Conservation (phyloP, 2,113 vertebrate species). For the Hassar affinis region DNA sequence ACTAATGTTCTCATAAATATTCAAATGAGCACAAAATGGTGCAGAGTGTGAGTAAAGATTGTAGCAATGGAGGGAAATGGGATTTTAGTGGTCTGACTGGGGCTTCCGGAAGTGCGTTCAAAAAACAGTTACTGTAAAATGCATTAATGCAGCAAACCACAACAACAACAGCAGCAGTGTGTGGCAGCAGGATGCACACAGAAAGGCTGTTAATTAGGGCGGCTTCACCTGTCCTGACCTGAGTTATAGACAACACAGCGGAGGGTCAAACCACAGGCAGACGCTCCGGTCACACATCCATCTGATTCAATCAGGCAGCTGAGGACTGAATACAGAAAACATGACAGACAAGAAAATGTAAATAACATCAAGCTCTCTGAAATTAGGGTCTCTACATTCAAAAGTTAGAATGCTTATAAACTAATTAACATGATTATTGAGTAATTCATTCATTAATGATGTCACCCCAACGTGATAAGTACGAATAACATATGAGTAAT, state of each 20-base stretch:
- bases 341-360: background rate
- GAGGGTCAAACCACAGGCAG: background rate
- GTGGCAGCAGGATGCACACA: background rate
- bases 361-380: background rate
- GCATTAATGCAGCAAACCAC: background rate
- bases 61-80: background rate
- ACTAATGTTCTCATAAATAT: background rate
- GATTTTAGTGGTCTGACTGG: background rate
- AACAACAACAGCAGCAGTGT: background rate
- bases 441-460: background rate
- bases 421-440: background rate
- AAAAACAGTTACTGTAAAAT: background rate
- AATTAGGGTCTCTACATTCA: background rate
- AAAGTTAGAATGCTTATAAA: background rate
- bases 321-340: background rate
- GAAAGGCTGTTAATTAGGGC: conserved; percentile 5
- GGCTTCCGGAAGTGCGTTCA: background rate
- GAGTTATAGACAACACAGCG: background rate
- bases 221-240: background rate
- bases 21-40: background rate
- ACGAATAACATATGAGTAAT: no score
- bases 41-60: background rate
- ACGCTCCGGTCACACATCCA: background rate
- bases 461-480: background rate
- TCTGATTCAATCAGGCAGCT: background rate